Conservation (phyloP, 2,797 vertebrate genomes). For the Etheostoma nigrum region DNA sequence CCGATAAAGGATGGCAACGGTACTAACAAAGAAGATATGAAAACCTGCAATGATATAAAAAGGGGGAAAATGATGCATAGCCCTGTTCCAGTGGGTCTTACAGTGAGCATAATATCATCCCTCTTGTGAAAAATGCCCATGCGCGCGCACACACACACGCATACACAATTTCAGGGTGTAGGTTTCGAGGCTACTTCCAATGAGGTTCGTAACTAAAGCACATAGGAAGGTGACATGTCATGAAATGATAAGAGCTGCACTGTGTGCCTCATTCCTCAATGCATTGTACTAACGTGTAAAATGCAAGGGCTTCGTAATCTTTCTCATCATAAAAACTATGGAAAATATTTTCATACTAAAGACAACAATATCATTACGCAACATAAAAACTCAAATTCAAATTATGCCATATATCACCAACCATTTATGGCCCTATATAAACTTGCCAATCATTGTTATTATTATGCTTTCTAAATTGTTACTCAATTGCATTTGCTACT, state of each 20-base stretch:
- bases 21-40: conserved; percentile 60
- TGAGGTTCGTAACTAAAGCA: conserved; percentile 71
- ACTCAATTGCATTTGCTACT: background rate
- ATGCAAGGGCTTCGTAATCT: background rate
- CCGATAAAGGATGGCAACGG: conserved; percentile 59
- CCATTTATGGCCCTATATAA: background rate
- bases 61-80: conserved; percentile 74
- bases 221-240: conserved; percentile 57
- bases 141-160: conserved; percentile 1
- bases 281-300: conserved; percentile 11
- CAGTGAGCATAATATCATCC: conserved; percentile 79
- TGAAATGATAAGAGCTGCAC: conserved; percentile 41
- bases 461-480: background rate
- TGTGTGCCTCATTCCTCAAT: conserved; percentile 7
- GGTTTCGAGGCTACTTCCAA: conserved; percentile 67
- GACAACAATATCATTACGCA: background rate
- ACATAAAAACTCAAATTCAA: background rate
- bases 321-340: background rate
- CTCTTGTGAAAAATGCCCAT: conserved; percentile 79
- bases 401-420: background rate
- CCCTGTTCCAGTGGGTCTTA: conserved; percentile 74
- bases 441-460: background rate
- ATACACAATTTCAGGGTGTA: conserved; percentile 67
- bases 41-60: conserved; percentile 77
- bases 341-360: background rate